Evolutionary conservation across 2,113 vertebrate species (phyloP).

Genomic region (human): GRCh38 chr6:93957001-93957500

Average conservation of each 20-base stretch:
- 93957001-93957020: background rate
- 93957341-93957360: background rate
- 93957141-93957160: background rate
- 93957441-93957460: background rate
- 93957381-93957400: background rate
- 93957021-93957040: background rate
- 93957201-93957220: background rate
- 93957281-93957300: background rate
- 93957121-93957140: background rate
- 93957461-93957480: background rate
- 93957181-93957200: background rate
- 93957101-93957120: background rate
- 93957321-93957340: background rate
- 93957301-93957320: background rate
- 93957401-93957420: accelerated
- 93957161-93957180: background rate
- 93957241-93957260: background rate
- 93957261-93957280: background rate
- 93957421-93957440: background rate
- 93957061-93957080: background rate
- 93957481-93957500: background rate
- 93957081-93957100: background rate
- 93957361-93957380: background rate
- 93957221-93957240: background rate
- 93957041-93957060: background rate